Evolutionary conservation across 2,797 vertebrate species (phyloP), one percentile per base, ranked within the genome.

Genomic region (Apodemus agrarius): DNA sequence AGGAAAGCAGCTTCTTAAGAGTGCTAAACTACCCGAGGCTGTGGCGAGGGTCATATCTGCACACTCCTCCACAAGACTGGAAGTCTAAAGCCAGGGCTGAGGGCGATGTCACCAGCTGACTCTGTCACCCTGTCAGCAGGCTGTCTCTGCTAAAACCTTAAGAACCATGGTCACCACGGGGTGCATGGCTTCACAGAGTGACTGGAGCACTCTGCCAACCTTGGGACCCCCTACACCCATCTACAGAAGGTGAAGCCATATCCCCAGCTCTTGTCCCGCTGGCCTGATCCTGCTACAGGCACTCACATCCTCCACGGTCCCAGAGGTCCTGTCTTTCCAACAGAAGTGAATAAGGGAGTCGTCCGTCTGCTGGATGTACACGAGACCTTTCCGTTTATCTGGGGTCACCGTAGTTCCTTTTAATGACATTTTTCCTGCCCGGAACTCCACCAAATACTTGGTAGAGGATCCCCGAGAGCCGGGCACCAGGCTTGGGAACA

Each of bases 291-390:
- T 29, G 61, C 31, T 34, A 4, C 13, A 26, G 57, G 11, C 89
- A 98, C 99, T 99, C 94, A 99, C 99, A 85, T 99, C 99, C 26
- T 99, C 99, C 8, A 99, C 99, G 0, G 99, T 99, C 21, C 99
- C 99, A 0, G 99, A 98, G 19, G 99, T 99, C 98, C 99, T 98
- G 98, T 99, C 99, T 97, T 99, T 99, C 99, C 99, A 99, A 98
- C 99, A 99, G 98, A 99, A 99, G 98, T 99, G 99, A 81, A 99
- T 99, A 94, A 99, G 99, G 37, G 99, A 99, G 98, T 99, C 99
- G 0, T 99, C 99, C 0, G 99, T 99, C 97, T 99, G 99, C 98
- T 99, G 99, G 97, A 99, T 99, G 98, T 99, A 99, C 84, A 99
- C 99, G 0, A 98, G 98, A 75, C 99, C 99, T 98, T 99, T 99